Evolutionary conservation across 1,140 invertebrate species (phyloP).

Genomic region (Penaeus vannamei): DNA sequence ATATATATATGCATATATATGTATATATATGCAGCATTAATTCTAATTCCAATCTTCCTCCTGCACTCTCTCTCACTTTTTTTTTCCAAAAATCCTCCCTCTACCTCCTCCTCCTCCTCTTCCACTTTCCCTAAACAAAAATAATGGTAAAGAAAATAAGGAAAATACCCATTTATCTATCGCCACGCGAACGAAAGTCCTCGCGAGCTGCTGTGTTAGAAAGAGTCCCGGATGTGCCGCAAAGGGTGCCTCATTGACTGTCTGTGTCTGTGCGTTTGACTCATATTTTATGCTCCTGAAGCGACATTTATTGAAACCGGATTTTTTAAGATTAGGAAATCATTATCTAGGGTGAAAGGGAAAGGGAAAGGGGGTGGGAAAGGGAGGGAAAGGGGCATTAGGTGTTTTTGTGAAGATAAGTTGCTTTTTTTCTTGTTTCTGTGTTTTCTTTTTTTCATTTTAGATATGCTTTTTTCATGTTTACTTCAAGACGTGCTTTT

Average conservation of each 20-base stretch:
- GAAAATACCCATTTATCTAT: background rate
- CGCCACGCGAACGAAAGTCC: too few relatives aligned
- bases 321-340: too few relatives aligned
- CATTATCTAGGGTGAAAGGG: too few relatives aligned
- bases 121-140: background rate
- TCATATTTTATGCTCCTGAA: background rate
- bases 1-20: constrained; percentile 8
- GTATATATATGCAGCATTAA: background rate
- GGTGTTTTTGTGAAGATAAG: background rate
- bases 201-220: too few relatives aligned
- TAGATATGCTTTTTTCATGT: background rate
- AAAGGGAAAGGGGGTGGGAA: background rate
- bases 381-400: background rate
- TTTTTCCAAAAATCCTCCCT: background rate
- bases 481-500: background rate
- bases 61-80: background rate
- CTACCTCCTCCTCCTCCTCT: background rate
- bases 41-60: background rate
- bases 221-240: too few relatives aligned
- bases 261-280: background rate
- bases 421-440: background rate
- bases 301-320: too few relatives aligned
- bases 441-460: background rate
- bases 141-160: background rate
- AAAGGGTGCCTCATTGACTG: background rate